These are phyloP conservation scores for Toxotes lorentzi DNA, from an alignment of 2,797 vertebrate species.

Conservation along the genomic window DNA sequence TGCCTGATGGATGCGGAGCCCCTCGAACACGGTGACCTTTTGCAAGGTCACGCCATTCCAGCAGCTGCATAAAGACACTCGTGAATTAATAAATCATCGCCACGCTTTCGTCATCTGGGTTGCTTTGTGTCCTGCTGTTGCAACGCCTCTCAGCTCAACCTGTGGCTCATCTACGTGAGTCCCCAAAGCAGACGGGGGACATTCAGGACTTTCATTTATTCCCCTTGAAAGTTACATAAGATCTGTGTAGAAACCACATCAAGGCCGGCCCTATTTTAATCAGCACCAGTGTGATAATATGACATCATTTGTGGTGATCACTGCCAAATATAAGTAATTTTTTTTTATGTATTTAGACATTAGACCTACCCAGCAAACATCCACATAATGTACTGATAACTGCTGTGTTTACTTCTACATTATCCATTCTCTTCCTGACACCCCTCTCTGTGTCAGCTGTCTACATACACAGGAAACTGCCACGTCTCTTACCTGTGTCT, in stretches of 20 bases:
- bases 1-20: constrained; percentile 55
- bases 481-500: constrained; percentile 91
- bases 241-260: constrained; percentile 24
- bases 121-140: constrained; percentile 24
- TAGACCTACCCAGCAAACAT: background rate
- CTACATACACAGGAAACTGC: background rate
- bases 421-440: constrained; percentile 1
- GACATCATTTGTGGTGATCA: constrained; percentile 15
- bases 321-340: constrained; percentile 1
- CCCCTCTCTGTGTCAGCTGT: background rate
- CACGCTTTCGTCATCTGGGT: constrained; percentile 8
- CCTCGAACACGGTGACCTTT: constrained; percentile 70
- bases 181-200: constrained; percentile 26
- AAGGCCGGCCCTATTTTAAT: constrained; percentile 23
- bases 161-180: constrained; percentile 50
- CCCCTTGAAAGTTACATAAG: constrained; percentile 49
- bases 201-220: constrained; percentile 30
- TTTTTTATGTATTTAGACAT: background rate
- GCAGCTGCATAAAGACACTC: constrained; percentile 37
- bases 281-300: constrained; percentile 5
- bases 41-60: constrained; percentile 71
- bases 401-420: background rate
- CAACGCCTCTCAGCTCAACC: constrained; percentile 50
- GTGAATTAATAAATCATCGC: constrained; percentile 45
- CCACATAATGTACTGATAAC: background rate